Evolutionary conservation across 2,113 vertebrate genomes (phyloP).

Genomic region (Nycticorax nycticorax): DNA sequence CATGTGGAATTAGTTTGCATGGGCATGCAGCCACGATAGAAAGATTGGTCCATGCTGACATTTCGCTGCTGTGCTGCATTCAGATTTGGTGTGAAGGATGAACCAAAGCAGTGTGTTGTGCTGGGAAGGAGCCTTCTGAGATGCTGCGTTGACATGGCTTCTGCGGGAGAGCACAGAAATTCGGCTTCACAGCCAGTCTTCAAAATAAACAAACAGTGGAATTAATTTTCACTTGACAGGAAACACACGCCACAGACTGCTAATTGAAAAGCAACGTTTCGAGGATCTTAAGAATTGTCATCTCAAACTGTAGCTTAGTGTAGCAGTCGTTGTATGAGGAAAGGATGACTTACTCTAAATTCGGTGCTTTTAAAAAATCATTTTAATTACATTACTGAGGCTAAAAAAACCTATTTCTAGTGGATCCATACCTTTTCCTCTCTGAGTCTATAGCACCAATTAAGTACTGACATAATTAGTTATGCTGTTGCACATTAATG

Average conservation of each 20-base stretch:
- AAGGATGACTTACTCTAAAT: neutral
- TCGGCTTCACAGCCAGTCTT: neutral
- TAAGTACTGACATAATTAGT: neutral
- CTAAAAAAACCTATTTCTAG: neutral
- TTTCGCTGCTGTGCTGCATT: neutral
- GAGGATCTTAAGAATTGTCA: neutral
- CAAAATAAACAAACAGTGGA: neutral
- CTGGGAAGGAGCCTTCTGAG: neutral
- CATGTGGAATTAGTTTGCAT: neutral
- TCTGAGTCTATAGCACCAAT: neutral
- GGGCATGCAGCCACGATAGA: neutral
- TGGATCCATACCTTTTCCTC: neutral
- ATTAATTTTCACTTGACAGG: neutral
- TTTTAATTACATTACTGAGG: neutral
- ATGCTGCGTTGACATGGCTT: rapidly evolving
- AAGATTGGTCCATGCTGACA: neutral
- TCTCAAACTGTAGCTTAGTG: neutral
- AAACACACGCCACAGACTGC: neutral
- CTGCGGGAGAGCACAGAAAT: neutral
- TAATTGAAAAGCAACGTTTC: neutral
- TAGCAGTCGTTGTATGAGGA: neutral
- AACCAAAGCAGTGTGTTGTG: rapidly evolving
- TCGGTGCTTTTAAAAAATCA: rapidly evolving
- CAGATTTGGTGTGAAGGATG: neutral
- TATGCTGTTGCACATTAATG: neutral